Conservation (phyloP, 2,888 invertebrate genomes). For the Sylvicola cinctus region DNA sequence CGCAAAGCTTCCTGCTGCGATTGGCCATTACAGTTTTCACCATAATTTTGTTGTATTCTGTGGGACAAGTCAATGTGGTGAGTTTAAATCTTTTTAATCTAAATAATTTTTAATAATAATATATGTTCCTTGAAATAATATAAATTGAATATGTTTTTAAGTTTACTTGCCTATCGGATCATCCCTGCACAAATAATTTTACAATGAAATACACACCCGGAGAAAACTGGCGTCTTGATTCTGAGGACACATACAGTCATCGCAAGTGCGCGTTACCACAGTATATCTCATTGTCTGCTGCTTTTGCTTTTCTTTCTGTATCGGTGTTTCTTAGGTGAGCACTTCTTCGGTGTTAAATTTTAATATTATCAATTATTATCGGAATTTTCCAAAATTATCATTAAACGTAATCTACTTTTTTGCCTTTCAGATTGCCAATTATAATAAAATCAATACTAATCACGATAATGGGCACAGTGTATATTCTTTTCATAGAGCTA, state of each 20-base stretch:
- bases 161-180: constrained; percentile 40
- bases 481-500: constrained; percentile 57
- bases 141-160: constrained; percentile 15
- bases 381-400: too few species aligned
- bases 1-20: constrained; percentile 60
- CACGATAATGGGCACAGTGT: constrained; percentile 57
- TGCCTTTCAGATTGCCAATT: constrained; percentile 42
- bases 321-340: constrained; percentile 52
- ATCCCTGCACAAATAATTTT: constrained; percentile 20
- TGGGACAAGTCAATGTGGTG: constrained; percentile 85
- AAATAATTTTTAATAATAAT: background rate
- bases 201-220: constrained; percentile 11
- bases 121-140: background rate
- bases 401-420: background rate
- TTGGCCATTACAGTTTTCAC: constrained; percentile 75
- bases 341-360: background rate
- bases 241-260: constrained; percentile 33
- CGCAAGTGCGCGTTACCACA: constrained; percentile 68
- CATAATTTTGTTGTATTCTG: constrained; percentile 66
- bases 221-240: constrained; percentile 12
- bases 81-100: constrained; percentile 23
- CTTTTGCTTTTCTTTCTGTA: constrained; percentile 65
- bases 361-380: too few species aligned
- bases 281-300: constrained; percentile 69
- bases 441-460: constrained; percentile 60